Evolutionary conservation across 1,140 invertebrate species (phyloP).

Genomic region (Cydia amplana): DNA sequence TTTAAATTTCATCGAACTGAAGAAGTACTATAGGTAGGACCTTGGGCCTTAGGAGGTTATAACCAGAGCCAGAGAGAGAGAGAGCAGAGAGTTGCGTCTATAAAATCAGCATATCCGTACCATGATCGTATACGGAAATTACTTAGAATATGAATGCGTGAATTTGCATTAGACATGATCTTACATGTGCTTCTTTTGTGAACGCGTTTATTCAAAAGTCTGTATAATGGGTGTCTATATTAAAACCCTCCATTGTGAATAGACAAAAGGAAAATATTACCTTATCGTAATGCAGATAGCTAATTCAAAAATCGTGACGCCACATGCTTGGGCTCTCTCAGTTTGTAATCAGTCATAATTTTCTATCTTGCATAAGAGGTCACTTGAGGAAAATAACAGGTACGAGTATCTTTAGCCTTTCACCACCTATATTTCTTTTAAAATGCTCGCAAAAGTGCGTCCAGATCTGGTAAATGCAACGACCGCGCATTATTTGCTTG

Average conservation of each 20-base stretch:
- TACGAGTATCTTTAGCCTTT: too few relatives aligned
- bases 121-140: background rate
- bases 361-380: background rate
- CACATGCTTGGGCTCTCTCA: background rate
- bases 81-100: background rate
- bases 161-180: slow-evolving; percentile 5
- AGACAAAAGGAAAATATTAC: background rate
- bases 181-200: background rate
- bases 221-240: too few relatives aligned
- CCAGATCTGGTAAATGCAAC: too few relatives aligned
- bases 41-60: too few relatives aligned
- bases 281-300: background rate
- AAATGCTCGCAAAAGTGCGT: too few relatives aligned
- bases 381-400: too few relatives aligned
- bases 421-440: too few relatives aligned
- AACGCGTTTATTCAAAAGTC: background rate
- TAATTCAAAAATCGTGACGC: background rate
- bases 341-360: background rate
- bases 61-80: too few relatives aligned
- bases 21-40: too few relatives aligned
- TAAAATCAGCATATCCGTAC: background rate
- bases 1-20: too few relatives aligned
- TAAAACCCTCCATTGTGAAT: too few relatives aligned
- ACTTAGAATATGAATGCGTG: background rate
- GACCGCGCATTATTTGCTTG: too few relatives aligned